Percentiles rank a stretch among this genome's conserved stretches.
phyloP scores from a whole-genome alignment of 23 tunicate genomes.

The Botrylloides violaceus region DNA sequence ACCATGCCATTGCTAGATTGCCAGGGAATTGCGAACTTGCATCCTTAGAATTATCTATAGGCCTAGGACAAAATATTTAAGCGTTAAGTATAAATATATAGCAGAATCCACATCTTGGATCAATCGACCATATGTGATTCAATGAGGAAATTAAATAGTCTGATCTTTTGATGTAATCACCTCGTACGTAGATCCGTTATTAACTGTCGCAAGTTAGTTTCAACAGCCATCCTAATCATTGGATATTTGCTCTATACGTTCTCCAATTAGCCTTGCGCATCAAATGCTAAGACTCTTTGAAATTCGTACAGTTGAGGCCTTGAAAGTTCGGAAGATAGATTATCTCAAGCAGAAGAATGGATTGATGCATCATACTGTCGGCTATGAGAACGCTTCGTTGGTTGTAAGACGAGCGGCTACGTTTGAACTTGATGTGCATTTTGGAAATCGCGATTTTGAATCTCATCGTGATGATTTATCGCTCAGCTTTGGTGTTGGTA shows the following conservation, averaged over 20 bases:
- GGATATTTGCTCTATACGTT: too few species aligned
- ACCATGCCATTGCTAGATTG: too few species aligned
- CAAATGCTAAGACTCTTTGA: not conserved
- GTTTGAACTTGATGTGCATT: constrained; percentile 41
- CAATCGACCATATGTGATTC: too few species aligned
- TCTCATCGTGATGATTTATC: constrained; percentile 39
- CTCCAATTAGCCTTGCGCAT: too few species aligned
- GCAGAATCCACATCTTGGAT: too few species aligned
- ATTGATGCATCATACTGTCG: constrained; percentile 34
- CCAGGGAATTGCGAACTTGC: too few species aligned
- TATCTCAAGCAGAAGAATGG: constrained; percentile 54
- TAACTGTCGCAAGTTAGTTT: not conserved
- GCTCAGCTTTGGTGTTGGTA: constrained; percentile 59
- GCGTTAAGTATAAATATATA: too few species aligned
- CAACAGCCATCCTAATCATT: too few species aligned
- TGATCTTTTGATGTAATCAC: too few species aligned
- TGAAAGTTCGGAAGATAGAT: constrained; percentile 54
- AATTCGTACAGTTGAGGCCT: constrained; percentile 26
- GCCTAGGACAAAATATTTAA: too few species aligned
- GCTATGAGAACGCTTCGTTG: constrained; percentile 49
- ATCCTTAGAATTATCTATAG: too few species aligned
- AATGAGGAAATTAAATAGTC: too few species aligned
- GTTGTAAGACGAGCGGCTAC: constrained; percentile 59
- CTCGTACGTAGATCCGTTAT: not conserved
- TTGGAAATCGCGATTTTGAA: constrained; percentile 48